These are phyloP conservation scores for Serinus canaria DNA, from an alignment of 2,113 vertebrate genomes.

Conservation along the genomic window DNA sequence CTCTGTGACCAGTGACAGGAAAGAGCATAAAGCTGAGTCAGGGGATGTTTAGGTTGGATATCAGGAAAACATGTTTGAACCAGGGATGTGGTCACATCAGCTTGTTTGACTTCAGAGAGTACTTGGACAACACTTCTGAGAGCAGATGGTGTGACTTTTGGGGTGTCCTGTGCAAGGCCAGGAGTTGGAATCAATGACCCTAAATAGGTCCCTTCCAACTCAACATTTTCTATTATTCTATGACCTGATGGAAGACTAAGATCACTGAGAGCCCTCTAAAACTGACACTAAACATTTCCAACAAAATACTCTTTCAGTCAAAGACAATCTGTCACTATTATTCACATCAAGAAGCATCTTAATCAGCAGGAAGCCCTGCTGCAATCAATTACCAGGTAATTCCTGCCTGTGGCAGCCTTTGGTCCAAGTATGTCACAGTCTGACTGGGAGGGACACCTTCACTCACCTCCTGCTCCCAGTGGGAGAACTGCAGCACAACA, in stretches of 20 bases:
- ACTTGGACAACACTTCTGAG: neutral
- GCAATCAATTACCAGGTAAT: conserved; percentile 22
- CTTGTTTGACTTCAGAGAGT: neutral
- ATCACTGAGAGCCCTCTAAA: neutral
- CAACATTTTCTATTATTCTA: too few species aligned
- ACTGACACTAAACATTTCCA: neutral
- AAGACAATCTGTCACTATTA: neutral
- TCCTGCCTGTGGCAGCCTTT: neutral
- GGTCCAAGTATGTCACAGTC: neutral
- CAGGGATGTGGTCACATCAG: neutral
- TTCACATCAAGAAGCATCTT: neutral
- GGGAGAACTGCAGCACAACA: neutral
- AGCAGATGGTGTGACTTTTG: neutral
- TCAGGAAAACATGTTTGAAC: neutral
- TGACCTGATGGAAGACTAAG: neutral
- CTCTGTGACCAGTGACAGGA: neutral
- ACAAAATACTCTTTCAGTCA: neutral
- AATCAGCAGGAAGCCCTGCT: neutral
- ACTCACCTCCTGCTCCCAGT: neutral
- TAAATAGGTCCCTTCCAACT: neutral
- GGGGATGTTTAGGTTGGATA: neutral
- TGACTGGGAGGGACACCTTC: neutral
- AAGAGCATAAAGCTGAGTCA: neutral
- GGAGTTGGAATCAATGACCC: fast-evolving
- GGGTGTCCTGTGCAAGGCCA: neutral